Percentiles rank a stretch among this genome's conserved stretches.
Conservation (phyloP, 2,888 invertebrate genomes). For the Ligdia adustata region DNA sequence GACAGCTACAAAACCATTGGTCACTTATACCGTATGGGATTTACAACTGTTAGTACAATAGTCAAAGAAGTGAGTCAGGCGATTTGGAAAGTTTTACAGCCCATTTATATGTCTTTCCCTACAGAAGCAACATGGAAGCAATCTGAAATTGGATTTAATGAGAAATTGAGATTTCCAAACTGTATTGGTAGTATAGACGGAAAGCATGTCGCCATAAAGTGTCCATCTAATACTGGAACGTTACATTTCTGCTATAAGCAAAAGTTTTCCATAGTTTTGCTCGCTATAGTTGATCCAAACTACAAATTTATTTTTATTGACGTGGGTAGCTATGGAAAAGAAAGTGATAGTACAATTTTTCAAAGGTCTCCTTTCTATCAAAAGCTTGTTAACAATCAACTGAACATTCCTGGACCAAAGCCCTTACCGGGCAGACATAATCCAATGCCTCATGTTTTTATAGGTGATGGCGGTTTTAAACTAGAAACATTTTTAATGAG, state of each 20-base stretch:
- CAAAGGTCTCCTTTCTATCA: not conserved
- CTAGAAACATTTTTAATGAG: constrained; percentile 3
- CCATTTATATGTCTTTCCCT: not conserved
- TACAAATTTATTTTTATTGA: constrained; percentile 1
- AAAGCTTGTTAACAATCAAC: not conserved
- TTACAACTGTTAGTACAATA: too few relatives aligned
- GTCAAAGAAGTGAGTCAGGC: not conserved
- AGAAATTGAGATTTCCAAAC: constrained; percentile 1
- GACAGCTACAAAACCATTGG: not conserved
- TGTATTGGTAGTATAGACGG: constrained; percentile 3
- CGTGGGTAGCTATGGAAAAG: constrained; percentile 3
- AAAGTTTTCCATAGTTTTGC: constrained; percentile 2
- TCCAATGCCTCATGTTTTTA: constrained; percentile 1
- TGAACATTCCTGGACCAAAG: not conserved
- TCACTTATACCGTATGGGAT: too few relatives aligned
- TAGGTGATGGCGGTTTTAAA: constrained; percentile 7
- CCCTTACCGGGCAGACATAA: not conserved
- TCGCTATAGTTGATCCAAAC: constrained; percentile 9
- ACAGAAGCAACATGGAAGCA: not conserved
- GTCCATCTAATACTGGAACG: constrained; percentile 5
- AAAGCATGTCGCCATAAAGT: constrained; percentile 8
- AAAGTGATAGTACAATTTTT: not conserved
- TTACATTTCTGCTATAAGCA: constrained; percentile 4
- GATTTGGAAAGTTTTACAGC: not conserved
- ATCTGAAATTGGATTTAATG: not conserved